A percentile compares a stretch with the other conserved stretches of the same genome.
These are phyloP conservation scores for Philotrypesis tridentata DNA, from an alignment of 1,140 invertebrate genomes.

Conservation along the genomic window DNA sequence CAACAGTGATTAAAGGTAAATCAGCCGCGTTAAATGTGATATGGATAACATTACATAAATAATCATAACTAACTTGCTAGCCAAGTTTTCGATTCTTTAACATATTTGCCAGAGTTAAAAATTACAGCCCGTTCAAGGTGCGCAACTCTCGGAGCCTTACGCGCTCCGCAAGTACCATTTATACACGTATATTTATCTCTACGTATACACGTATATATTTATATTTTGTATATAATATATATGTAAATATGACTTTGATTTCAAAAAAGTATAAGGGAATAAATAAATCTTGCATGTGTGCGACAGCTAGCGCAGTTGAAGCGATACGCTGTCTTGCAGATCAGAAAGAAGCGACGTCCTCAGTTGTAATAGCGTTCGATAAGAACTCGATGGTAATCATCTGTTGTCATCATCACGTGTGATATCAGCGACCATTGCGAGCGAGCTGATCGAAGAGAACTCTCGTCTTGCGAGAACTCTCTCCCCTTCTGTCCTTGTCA, in stretches of 20 bases:
- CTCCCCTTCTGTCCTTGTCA: not conserved
- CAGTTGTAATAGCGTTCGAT: constrained; percentile 29
- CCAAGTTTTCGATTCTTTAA: constrained; percentile 70
- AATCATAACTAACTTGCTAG: constrained; percentile 65
- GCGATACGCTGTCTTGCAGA: constrained; percentile 28
- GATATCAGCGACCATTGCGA: not conserved
- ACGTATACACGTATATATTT: constrained; percentile 24
- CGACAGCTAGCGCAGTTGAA: constrained; percentile 20
- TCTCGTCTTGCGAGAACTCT: not conserved
- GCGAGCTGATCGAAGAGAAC: not conserved
- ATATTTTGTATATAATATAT: constrained; percentile 28
- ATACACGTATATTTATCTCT: not conserved
- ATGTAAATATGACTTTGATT: constrained; percentile 35
- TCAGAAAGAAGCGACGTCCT: constrained; percentile 40
- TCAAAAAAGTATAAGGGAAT: constrained; percentile 64
- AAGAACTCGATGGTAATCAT: constrained; percentile 30
- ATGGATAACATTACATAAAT: not conserved
- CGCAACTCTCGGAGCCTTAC: constrained; percentile 48
- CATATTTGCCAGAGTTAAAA: constrained; percentile 72
- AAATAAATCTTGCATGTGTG: constrained; percentile 69
- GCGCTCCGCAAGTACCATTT: not conserved
- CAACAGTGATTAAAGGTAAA: not conserved
- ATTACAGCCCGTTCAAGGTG: constrained; percentile 63
- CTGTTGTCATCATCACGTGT: constrained; percentile 33
- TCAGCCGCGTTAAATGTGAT: not conserved